Conservation (phyloP, 2,888 invertebrate species). For the Gymnosoma rotundatum region DNA sequence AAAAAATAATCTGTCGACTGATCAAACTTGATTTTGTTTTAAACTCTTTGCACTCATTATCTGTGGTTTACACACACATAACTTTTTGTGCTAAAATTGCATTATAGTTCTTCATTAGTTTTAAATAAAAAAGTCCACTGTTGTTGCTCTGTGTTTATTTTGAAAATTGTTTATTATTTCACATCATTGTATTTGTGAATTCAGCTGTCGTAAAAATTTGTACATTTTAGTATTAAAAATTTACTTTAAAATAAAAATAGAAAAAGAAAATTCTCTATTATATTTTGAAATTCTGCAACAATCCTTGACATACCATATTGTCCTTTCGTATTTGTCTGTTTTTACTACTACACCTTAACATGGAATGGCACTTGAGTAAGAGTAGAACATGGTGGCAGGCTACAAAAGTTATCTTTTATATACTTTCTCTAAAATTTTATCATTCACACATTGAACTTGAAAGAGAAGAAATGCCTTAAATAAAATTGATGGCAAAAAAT, state of each 20-base stretch:
- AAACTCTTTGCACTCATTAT: too few species aligned
- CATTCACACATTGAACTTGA: slow-evolving; percentile 13
- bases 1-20: too few species aligned
- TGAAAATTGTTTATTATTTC: slow-evolving; percentile 1
- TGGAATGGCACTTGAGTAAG: slow-evolving; percentile 27
- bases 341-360: slow-evolving; percentile 30
- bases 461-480: not conserved
- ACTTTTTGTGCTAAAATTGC: too few species aligned
- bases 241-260: not conserved
- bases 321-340: slow-evolving; percentile 30
- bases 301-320: slow-evolving; percentile 45
- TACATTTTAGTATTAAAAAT: slow-evolving; percentile 28
- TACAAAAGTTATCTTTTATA: not conserved
- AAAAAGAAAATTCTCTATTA: not conserved
- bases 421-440: not conserved
- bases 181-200: slow-evolving; percentile 2
- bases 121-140: too few species aligned
- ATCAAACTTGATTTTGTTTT: too few species aligned
- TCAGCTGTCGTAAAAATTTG: not conserved
- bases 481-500: not conserved
- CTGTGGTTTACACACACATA: too few species aligned
- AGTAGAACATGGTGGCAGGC: not conserved
- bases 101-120: too few species aligned
- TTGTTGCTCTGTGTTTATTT: too few species aligned
- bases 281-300: not conserved